A percentile compares a stretch with the other conserved stretches of the same genome.
These are phyloP conservation scores for Triops cancriformis DNA, from an alignment of 1,140 invertebrate species.

Conservation along the genomic window DNA sequence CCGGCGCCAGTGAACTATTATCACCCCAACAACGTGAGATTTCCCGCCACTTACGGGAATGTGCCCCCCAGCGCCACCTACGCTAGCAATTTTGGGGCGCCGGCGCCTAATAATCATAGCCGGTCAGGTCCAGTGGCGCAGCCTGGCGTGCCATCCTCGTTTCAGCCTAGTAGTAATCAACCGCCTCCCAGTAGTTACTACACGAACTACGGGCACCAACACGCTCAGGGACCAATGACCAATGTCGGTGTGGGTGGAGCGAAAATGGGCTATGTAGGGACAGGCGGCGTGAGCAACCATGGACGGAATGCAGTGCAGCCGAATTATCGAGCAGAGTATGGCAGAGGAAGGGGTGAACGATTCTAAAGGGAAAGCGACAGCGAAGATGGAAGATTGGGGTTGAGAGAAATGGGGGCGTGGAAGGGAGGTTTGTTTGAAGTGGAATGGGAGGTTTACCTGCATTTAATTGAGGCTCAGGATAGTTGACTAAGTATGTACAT, in stretches of 20 bases:
- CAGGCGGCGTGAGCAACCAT: neutral
- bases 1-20: neutral
- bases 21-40: neutral
- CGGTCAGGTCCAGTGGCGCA: neutral
- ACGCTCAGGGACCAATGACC: neutral
- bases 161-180: neutral
- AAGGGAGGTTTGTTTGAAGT: neutral
- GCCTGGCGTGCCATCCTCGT: neutral
- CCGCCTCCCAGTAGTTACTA: neutral
- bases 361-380: neutral
- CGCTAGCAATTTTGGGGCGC: neutral
- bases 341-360: neutral
- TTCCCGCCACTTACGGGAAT: neutral
- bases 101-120: neutral
- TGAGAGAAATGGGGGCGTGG: neutral
- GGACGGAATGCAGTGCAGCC: conserved; percentile 1
- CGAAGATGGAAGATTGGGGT: neutral
- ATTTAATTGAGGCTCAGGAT: neutral
- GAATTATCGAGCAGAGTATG: neutral
- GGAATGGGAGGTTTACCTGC: neutral
- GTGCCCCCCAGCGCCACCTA: neutral
- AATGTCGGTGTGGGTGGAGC: neutral
- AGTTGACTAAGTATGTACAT: neutral
- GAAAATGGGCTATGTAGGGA: neutral
- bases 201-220: neutral